Evolutionary conservation across 2,113 vertebrate species (phyloP).

Genomic region (Isichthys henryi): DNA sequence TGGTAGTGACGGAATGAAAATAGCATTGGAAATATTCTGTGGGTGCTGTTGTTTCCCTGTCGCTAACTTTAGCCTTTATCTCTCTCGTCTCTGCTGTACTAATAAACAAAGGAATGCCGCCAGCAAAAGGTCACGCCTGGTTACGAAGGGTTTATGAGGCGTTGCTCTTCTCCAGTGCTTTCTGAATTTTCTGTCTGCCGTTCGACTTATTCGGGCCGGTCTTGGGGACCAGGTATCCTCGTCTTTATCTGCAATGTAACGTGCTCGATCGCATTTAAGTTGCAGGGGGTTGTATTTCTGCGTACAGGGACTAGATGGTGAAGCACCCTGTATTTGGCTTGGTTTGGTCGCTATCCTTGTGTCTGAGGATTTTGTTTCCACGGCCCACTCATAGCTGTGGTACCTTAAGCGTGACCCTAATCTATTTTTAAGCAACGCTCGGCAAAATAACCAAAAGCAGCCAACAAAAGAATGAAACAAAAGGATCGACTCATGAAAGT

Average conservation of each 20-base stretch:
- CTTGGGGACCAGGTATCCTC: neutral
- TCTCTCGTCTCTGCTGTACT: neutral
- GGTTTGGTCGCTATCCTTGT: neutral
- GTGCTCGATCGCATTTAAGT: neutral
- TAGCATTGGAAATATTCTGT: neutral
- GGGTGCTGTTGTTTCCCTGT: neutral
- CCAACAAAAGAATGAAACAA: neutral
- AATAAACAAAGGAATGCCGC: neutral
- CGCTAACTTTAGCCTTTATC: neutral
- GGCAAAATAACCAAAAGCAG: neutral
- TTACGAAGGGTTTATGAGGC: neutral
- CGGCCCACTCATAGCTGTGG: neutral
- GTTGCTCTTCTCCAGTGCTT: neutral
- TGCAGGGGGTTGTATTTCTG: neutral
- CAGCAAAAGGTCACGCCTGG: neutral
- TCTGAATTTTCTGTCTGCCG: neutral
- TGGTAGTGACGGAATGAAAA: neutral
- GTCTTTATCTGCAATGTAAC: neutral
- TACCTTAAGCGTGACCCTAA: neutral
- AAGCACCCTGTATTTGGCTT: neutral
- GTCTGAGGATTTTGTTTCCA: neutral
- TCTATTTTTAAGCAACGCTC: neutral
- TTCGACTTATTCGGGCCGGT: neutral
- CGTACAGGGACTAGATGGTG: neutral
- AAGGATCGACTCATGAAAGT: neutral